Conservation (phyloP, 2,888 invertebrate species). For the Idaea dimidiata region DNA sequence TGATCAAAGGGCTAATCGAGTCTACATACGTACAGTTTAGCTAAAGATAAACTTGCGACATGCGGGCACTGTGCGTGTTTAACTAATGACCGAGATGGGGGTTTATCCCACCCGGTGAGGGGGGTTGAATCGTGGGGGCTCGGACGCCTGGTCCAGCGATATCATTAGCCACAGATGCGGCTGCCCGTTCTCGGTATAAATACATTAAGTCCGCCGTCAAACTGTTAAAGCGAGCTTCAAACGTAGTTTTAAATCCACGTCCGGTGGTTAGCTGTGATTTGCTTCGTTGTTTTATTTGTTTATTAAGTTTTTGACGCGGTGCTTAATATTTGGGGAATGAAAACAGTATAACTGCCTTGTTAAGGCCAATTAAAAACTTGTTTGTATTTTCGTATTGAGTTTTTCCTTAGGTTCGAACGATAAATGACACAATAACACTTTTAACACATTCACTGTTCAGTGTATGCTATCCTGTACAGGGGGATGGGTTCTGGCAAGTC, state of each 20-base stretch:
- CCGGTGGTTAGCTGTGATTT: slow-evolving; percentile 36
- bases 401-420: too few species aligned
- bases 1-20: slow-evolving; percentile 81
- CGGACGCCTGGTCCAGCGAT: slow-evolving; percentile 61
- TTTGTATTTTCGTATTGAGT: background rate
- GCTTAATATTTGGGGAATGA: background rate
- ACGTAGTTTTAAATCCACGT: slow-evolving; percentile 48
- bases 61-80: slow-evolving; percentile 80
- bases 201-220: slow-evolving; percentile 78
- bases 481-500: too few species aligned
- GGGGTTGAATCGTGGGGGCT: slow-evolving; percentile 26
- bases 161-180: slow-evolving; percentile 81
- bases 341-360: background rate
- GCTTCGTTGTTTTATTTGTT: slow-evolving; percentile 17
- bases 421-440: too few species aligned
- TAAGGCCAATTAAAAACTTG: background rate
- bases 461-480: too few species aligned
- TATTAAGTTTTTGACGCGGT: slow-evolving; percentile 13
- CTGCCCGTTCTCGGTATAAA: slow-evolving; percentile 73
- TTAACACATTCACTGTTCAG: too few species aligned
- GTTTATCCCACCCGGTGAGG: slow-evolving; percentile 31
- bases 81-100: slow-evolving; percentile 80
- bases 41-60: slow-evolving; percentile 80
- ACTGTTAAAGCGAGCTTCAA: slow-evolving; percentile 69
- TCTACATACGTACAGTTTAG: slow-evolving; percentile 77